These are phyloP conservation scores for Encarsia formosa DNA, from an alignment of 2,888 invertebrate species.

Conservation along the genomic window DNA sequence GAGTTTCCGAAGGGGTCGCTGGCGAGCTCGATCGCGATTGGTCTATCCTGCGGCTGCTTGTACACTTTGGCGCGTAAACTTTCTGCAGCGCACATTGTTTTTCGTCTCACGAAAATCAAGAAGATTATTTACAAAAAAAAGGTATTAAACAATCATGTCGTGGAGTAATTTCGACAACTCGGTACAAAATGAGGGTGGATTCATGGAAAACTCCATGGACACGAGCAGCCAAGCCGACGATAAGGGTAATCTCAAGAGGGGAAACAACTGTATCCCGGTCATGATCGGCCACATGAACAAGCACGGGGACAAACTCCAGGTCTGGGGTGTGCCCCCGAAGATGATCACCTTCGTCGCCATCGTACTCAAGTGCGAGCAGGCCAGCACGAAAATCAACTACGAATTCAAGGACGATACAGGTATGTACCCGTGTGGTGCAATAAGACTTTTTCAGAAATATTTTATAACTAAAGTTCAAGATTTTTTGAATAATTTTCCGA, in stretches of 20 bases:
- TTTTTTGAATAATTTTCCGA: too few relatives aligned
- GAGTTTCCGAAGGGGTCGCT: too few relatives aligned
- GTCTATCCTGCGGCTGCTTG: too few relatives aligned
- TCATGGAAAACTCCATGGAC: slow-evolving; percentile 13
- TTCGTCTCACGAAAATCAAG: not conserved
- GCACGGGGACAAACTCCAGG: slow-evolving; percentile 30
- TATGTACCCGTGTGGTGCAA: not conserved
- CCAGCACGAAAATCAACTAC: slow-evolving; percentile 63
- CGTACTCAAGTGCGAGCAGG: slow-evolving; percentile 58
- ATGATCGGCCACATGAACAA: slow-evolving; percentile 38
- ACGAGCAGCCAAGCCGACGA: slow-evolving; percentile 4
- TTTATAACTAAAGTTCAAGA: too few relatives aligned
- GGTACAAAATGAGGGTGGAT: slow-evolving; percentile 22
- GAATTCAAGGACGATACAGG: slow-evolving; percentile 63
- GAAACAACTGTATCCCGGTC: slow-evolving; percentile 40
- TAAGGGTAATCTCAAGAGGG: slow-evolving; percentile 27
- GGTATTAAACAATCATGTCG: slow-evolving; percentile 6
- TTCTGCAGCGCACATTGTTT: too few relatives aligned
- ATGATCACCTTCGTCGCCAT: slow-evolving; percentile 53
- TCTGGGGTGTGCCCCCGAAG: slow-evolving; percentile 35
- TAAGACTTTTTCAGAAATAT: too few relatives aligned
- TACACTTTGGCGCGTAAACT: too few relatives aligned
- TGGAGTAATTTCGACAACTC: slow-evolving; percentile 25
- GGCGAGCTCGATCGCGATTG: too few relatives aligned
- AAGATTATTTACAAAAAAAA: not conserved